A percentile compares a stretch with the other conserved stretches of the same genome.
phyloP scores from a whole-genome alignment of 1,140 invertebrate genomes.

The Eriocheir sinensis region DNA sequence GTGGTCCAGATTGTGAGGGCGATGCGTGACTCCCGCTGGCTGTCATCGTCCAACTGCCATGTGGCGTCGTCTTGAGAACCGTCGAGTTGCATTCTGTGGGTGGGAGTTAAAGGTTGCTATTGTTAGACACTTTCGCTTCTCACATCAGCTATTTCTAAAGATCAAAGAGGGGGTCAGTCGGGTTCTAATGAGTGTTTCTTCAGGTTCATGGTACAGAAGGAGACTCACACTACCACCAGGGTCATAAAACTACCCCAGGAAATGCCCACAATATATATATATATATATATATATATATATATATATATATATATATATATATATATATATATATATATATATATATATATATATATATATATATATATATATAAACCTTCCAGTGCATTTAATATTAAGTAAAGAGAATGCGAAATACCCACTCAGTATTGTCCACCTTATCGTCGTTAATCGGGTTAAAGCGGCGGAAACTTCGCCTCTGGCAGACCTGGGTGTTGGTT shows the following conservation, averaged over 20 bases:
- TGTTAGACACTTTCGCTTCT: too few relatives aligned
- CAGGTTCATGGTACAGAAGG: too few relatives aligned
- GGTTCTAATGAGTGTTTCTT: too few relatives aligned
- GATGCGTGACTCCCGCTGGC: constrained; percentile 51
- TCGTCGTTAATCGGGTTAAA: neutral
- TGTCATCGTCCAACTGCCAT: neutral
- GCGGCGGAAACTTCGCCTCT: constrained; percentile 20
- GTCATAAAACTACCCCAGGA: too few relatives aligned
- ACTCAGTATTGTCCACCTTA: neutral
- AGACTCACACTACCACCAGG: too few relatives aligned
- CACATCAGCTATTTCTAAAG: too few relatives aligned
- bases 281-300: constrained; percentile 28
- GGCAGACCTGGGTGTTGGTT: constrained; percentile 43
- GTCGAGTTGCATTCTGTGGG: neutral
- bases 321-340: too few relatives aligned
- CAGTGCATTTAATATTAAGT: neutral
- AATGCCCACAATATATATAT: too few relatives aligned
- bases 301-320: neutral
- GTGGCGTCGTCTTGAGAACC: neutral
- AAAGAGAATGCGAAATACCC: neutral
- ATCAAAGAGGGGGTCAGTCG: too few relatives aligned
- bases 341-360: neutral
- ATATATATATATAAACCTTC: neutral
- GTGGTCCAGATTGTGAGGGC: constrained; percentile 74
- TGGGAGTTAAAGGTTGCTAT: neutral